phyloP scores from a whole-genome alignment of 2,797 vertebrate genomes.

The Buphagus erythrorhynchus region DNA sequence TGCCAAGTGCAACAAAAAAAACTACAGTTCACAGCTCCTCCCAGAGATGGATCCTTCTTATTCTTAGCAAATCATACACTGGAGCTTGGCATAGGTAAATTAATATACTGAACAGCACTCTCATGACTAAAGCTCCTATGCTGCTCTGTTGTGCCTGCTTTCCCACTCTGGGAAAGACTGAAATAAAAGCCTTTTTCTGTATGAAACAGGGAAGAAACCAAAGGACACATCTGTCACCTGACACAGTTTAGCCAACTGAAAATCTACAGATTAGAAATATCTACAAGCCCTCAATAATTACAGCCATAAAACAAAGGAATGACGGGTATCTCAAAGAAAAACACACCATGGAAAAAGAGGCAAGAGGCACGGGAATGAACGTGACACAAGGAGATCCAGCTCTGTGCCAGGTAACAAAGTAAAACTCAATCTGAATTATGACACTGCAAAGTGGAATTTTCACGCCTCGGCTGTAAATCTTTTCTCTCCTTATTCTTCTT shows the following conservation, averaged over 20 bases:
- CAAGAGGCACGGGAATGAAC: rapidly evolving
- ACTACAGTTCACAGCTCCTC: not conserved
- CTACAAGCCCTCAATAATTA: not conserved
- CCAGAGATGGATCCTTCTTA: not conserved
- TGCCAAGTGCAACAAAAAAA: not conserved
- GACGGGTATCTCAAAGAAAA: not conserved
- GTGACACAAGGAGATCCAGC: not conserved
- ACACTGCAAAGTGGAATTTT: not conserved
- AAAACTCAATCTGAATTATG: not conserved
- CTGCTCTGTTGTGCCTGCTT: not conserved
- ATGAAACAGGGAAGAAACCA: not conserved
- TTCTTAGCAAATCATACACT: not conserved
- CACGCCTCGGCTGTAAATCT: not conserved
- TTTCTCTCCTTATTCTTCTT: not conserved
- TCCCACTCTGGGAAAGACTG: not conserved
- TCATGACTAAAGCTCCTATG: rapidly evolving
- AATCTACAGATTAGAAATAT: not conserved
- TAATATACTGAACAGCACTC: not conserved
- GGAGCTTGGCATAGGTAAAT: not conserved
- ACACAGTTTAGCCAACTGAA: not conserved
- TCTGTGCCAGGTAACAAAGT: not conserved
- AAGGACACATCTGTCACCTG: not conserved
- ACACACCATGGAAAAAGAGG: rapidly evolving
- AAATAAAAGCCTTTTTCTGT: not conserved
- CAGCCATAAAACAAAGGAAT: not conserved